Evolutionary conservation across 1,140 invertebrate species (phyloP).

Genomic region (Zaprionus taronus): DNA sequence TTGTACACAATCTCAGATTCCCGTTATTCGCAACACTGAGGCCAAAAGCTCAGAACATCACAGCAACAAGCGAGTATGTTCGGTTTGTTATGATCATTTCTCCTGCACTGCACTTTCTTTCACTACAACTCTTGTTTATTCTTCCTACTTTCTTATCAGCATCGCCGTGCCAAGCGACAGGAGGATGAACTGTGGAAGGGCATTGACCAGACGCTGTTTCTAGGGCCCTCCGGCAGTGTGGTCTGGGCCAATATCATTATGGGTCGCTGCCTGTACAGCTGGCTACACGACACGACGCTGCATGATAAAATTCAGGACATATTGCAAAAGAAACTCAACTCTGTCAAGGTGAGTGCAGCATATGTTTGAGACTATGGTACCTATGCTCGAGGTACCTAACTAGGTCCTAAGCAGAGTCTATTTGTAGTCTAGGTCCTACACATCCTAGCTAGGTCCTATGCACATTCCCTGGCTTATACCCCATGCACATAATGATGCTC

Average conservation of each 20-base stretch:
- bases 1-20: slow-evolving; percentile 70
- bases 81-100: slow-evolving; percentile 12
- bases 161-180: slow-evolving; percentile 71
- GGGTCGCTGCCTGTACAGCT: slow-evolving; percentile 91
- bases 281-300: slow-evolving; percentile 88
- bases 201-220: slow-evolving; percentile 78
- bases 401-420: no score
- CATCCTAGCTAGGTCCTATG: no score
- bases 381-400: no score
- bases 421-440: no score
- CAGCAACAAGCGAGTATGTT: slow-evolving; percentile 68
- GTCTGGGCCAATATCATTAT: slow-evolving; percentile 91
- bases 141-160: slow-evolving; percentile 33
- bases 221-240: slow-evolving; percentile 83
- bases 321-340: slow-evolving; percentile 93
- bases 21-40: slow-evolving; percentile 48
- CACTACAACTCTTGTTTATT: background rate
- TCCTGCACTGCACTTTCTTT: background rate
- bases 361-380: background rate
- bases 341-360: slow-evolving; percentile 87
- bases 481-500: no score
- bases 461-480: no score
- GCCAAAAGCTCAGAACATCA: slow-evolving; percentile 2
- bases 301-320: slow-evolving; percentile 89
- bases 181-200: slow-evolving; percentile 83